Base-by-base conservation (phyloP, 1,140 invertebrate genomes). In the Polypedilum vanderplanki region DNA sequence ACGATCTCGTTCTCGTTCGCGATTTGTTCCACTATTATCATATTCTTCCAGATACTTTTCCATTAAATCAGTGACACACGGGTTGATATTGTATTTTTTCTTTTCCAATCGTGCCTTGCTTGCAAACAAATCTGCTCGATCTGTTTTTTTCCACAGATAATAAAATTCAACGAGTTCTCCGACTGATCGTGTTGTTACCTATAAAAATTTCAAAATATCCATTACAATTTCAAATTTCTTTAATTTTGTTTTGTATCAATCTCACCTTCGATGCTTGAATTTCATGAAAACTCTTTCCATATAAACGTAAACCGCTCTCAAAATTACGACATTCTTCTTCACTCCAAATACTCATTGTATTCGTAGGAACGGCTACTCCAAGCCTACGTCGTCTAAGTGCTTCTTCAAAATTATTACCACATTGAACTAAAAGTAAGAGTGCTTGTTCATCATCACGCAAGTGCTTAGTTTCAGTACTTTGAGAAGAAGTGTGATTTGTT, bases 81-180 rank as follows among this genome's bases (percentile, higher is more conserved):
- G 93, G 85, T 95, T 92, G 74, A 95, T 81, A 9, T 90, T 88
- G 83, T 94, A 95, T 83, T 94, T 94, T 80, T 93, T 93, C 83
- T 95, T 95, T 80, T 94, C 93, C 75, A 94, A 83, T 76, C 92
- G 83, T 15, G 89, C 90, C 85, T 93, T 93, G 79, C 91, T 93
- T 3, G 92, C 92, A 85, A 94, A 95, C 76, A 10, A 79, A 92
- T 98, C 97, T 83, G 98, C 95, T 64, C 97, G 86, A 82, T 98
- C 96, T 73, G 97, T 98, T 85, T 98, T 99, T 83, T 99, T 99
- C 97, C 97, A 99, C 40, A 98, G 87, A 81, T 99, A 99, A 85
- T 99, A 99, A 86, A 98, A 98, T 81, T 98, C 95, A 46, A 98
- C 95, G 73, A 99, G 84, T 85, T 99, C 97, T 33, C 95, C 94